Evolutionary conservation across 1,140 invertebrate genomes (phyloP).

Genomic region (Brachionus sp.): DNA sequence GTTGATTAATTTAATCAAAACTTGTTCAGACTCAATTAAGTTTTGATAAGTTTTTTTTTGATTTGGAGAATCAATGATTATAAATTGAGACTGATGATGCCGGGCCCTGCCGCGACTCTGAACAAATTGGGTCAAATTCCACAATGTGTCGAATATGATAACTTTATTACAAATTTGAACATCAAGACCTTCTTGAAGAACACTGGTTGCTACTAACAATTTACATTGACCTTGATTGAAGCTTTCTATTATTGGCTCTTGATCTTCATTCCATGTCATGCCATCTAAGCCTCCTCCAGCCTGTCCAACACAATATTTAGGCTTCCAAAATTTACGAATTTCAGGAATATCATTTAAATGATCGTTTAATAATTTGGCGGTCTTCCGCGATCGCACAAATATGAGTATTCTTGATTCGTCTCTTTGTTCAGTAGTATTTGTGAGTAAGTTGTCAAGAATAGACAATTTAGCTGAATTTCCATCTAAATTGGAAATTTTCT

Average conservation of each 20-base stretch:
- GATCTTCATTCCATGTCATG: conserved; percentile 10
- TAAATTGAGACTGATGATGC: conserved; percentile 52
- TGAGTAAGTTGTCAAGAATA: neutral
- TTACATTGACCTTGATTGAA: conserved; percentile 46
- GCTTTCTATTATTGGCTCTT: conserved; percentile 26
- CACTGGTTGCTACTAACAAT: conserved; percentile 53
- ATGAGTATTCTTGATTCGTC: neutral
- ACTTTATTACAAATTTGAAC: conserved; percentile 55
- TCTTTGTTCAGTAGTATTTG: neutral
- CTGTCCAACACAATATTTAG: neutral
- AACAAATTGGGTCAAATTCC: conserved; percentile 52
- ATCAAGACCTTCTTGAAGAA: conserved; percentile 56
- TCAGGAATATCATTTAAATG: neutral
- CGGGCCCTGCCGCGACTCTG: conserved; percentile 56
- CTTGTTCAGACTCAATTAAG: neutral
- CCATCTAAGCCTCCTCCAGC: neutral
- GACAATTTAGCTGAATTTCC: neutral
- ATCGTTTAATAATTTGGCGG: neutral
- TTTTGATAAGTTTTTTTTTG: neutral
- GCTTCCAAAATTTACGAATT: neutral
- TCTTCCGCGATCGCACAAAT: neutral
- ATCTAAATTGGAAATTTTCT: neutral
- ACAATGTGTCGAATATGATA: conserved; percentile 53
- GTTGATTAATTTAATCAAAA: neutral
- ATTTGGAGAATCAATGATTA: conserved; percentile 47